Evolutionary conservation across 2,797 vertebrate species (phyloP).

Genomic region (Channallabes apus): DNA sequence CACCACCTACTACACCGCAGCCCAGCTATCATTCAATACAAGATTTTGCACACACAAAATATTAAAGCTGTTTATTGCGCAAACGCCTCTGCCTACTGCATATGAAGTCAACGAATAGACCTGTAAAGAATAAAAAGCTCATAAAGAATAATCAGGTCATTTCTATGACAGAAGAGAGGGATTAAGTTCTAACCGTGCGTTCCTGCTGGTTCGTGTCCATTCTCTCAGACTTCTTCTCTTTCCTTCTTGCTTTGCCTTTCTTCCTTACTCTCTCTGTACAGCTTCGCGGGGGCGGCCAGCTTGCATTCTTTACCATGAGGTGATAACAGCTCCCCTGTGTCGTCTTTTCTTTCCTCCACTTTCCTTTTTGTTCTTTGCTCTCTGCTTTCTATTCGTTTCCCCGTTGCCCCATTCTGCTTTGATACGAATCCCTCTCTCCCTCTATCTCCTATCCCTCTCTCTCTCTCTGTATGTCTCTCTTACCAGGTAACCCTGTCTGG

Average conservation of each 20-base stretch:
- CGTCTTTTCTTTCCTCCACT: slow-evolving; percentile 54
- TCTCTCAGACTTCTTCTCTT: slow-evolving; percentile 44
- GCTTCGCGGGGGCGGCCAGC: slow-evolving; percentile 68
- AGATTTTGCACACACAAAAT: neutral
- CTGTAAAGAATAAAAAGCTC: neutral
- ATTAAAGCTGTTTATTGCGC: neutral
- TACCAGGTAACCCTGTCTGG: slow-evolving; percentile 67
- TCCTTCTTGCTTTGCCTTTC: slow-evolving; percentile 46
- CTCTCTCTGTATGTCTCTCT: slow-evolving; percentile 57
- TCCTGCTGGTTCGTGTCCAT: slow-evolving; percentile 45
- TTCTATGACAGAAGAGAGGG: neutral
- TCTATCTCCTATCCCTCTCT: slow-evolving; percentile 47
- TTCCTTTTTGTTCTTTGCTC: slow-evolving; percentile 47
- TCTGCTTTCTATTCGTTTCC: slow-evolving; percentile 50
- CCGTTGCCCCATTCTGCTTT: slow-evolving; percentile 49
- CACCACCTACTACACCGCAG: neutral
- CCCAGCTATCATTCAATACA: neutral
- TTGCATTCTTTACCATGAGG: slow-evolving; percentile 71
- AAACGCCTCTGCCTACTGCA: neutral
- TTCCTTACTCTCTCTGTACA: slow-evolving; percentile 54
- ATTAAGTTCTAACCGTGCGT: slow-evolving; percentile 49
- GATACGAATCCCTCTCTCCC: slow-evolving; percentile 32
- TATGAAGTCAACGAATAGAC: neutral
- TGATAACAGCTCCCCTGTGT: slow-evolving; percentile 66
- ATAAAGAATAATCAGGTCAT: neutral